Percentiles rank a stretch among this genome's conserved stretches.
phyloP scores from a whole-genome alignment of 1,140 invertebrate genomes.

The Bombus difficillimus region DNA sequence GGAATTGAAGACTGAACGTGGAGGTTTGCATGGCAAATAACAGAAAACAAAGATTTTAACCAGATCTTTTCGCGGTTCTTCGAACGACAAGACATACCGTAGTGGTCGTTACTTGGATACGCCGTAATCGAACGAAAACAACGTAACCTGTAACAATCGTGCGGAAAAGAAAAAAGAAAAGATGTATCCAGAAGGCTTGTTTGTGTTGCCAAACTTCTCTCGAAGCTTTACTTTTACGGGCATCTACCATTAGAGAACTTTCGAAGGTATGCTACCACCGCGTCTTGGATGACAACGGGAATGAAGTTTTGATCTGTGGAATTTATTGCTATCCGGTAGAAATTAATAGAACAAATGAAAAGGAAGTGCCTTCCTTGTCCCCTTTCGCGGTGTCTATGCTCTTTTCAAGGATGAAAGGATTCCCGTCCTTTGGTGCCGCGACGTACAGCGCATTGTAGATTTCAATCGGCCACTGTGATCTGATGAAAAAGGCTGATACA shows the following conservation, averaged over 20 bases:
- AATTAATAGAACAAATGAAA: background rate
- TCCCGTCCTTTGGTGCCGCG: conserved; percentile 5
- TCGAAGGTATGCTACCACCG: too few species aligned
- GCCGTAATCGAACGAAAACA: conserved; percentile 23
- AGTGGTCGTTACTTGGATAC: background rate
- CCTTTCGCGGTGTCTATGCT: background rate
- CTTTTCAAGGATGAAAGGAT: conserved; percentile 41
- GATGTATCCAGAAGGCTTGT: background rate
- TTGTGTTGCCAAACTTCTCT: conserved; percentile 29
- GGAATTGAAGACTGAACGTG: background rate
- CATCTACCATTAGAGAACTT: conserved; percentile 10
- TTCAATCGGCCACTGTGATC: conserved; percentile 29
- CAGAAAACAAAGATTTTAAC: background rate
- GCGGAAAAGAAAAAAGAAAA: background rate
- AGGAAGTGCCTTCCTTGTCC: background rate
- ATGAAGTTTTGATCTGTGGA: conserved; percentile 20
- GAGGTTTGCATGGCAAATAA: background rate
- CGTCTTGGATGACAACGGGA: conserved; percentile 4
- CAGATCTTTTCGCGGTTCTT: background rate
- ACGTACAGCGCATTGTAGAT: conserved; percentile 13
- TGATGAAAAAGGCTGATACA: background rate
- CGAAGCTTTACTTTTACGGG: conserved; percentile 10
- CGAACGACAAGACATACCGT: background rate
- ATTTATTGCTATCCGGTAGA: conserved; percentile 33
- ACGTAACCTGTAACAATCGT: conserved; percentile 4